Base-by-base conservation (phyloP, 2,888 invertebrate species). In the Macrosiphum euphorbiae region DNA sequence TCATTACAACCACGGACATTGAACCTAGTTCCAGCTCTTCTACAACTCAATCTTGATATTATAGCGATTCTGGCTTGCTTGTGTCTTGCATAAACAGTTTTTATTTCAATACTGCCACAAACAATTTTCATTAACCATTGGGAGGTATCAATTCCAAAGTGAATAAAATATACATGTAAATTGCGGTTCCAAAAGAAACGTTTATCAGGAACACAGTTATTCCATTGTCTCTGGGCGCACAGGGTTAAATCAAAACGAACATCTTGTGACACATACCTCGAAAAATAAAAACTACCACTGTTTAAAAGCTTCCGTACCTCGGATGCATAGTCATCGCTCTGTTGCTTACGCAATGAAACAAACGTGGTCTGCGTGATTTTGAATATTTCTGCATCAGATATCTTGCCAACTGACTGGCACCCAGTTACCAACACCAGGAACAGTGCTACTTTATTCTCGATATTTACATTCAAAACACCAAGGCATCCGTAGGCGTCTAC, bases 1-100 rank as follows among this genome's bases (percentile, higher is more conserved):
- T 99, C 99, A 96, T 99, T 99, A 95, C 98, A 98, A n/a, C 99
- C 99, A 95, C 99, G 97, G 0, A 99, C 99, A 96, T 99, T 99
- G 96, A 99, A 99, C 95, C 98, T 97, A 50, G 99, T 99, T 55
- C 99, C 99, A 94, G 99, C 99, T 95, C 99, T 97, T 96, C 99
- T 99, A 96, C 99, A 99, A 96, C 99, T 99, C 58, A 99, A 97
- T 94, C 99, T 97, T 1, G 99, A 99, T 94, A 99, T 97, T 50
- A 99, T 97, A n/a, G 98, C 98, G 8, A 99, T 99, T 95, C 98
- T 97, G 7, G 99, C 99, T 96, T 99, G 99, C 93, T 98, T 97
- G 95, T 98, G 98, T 0, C 99, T 99, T 90, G 99, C 99, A 96
- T 99, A 99, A n/a, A 99, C 98, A 1, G 99, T 99, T 94, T 99